Evolutionary conservation across 1,140 invertebrate genomes (phyloP).

Genomic region (Caenorhabditis latens): DNA sequence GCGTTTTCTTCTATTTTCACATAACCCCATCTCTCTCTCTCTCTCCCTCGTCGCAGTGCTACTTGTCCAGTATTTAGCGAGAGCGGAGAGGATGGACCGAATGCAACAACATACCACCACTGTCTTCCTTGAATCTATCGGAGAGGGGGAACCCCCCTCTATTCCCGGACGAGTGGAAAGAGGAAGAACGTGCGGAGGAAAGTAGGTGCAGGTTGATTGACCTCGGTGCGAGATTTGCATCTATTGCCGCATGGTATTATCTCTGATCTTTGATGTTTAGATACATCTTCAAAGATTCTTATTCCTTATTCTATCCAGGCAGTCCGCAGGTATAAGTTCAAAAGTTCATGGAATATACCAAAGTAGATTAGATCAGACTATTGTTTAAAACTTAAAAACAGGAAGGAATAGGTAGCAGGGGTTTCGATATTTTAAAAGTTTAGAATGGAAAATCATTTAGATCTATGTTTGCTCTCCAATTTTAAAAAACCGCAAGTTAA

Average conservation of each 20-base stretch:
- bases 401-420: too few relatives aligned
- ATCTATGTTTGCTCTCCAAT: not conserved
- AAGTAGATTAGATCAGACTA: too few relatives aligned
- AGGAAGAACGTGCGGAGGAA: not conserved
- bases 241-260: not conserved
- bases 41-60: not conserved
- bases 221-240: constrained; percentile 38
- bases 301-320: not conserved
- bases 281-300: not conserved
- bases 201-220: not conserved
- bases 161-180: not conserved
- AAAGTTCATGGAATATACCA: not conserved
- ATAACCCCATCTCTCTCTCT: not conserved
- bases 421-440: too few relatives aligned
- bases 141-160: constrained; percentile 6
- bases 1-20: not conserved
- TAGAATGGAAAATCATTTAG: too few relatives aligned
- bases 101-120: not conserved
- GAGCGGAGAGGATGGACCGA: not conserved
- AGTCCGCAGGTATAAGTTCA: not conserved
- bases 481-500: not conserved
- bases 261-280: constrained; percentile 6
- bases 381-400: too few relatives aligned
- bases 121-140: constrained; percentile 13
- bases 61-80: constrained; percentile 21